phyloP scores from a whole-genome alignment of 37 sponge, comb jelly and placozoan species.

The Bolinopsis microptera region DNA sequence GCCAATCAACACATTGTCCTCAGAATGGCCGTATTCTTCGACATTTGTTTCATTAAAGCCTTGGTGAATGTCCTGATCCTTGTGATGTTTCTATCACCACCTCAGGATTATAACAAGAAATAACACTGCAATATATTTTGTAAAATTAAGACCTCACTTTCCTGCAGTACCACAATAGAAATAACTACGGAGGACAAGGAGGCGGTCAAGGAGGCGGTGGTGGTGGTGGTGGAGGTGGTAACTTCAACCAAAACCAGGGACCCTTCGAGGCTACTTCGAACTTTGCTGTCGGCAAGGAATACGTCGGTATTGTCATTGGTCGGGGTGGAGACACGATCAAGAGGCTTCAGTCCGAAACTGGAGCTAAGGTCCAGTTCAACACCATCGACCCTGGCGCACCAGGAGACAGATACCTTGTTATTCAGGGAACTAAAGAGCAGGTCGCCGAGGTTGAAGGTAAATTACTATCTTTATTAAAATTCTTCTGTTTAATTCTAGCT shows the following conservation, averaged over 20 bases:
- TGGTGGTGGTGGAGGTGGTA: conserved; percentile 27
- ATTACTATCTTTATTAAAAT: too few species aligned
- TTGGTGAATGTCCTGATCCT: too few species aligned
- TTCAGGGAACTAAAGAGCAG: conserved; percentile 29
- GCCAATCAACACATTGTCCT: too few species aligned
- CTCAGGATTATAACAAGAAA: too few species aligned
- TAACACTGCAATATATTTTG: neutral
- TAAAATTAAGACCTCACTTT: neutral
- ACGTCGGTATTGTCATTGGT: conserved; percentile 49
- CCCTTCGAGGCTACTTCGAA: conserved; percentile 49
- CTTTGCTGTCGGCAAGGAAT: conserved; percentile 33
- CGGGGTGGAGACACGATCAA: conserved; percentile 61
- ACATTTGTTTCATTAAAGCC: too few species aligned
- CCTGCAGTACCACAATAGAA: conserved; percentile 22
- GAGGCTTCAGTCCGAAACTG: conserved; percentile 57
- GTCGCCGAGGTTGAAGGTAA: conserved; percentile 46
- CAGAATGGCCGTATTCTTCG: too few species aligned
- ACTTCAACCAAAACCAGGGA: conserved; percentile 40
- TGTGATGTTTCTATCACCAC: too few species aligned
- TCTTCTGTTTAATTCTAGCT: too few species aligned
- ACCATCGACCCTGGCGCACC: conserved; percentile 50
- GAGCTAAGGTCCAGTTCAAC: conserved; percentile 59
- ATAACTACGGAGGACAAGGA: neutral
- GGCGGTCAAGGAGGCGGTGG: neutral
- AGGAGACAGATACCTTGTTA: conserved; percentile 19